Evolutionary conservation across 2,888 invertebrate genomes (phyloP), one percentile per base, ranked within the genome.

Genomic region (Napeogenes inachia): DNA sequence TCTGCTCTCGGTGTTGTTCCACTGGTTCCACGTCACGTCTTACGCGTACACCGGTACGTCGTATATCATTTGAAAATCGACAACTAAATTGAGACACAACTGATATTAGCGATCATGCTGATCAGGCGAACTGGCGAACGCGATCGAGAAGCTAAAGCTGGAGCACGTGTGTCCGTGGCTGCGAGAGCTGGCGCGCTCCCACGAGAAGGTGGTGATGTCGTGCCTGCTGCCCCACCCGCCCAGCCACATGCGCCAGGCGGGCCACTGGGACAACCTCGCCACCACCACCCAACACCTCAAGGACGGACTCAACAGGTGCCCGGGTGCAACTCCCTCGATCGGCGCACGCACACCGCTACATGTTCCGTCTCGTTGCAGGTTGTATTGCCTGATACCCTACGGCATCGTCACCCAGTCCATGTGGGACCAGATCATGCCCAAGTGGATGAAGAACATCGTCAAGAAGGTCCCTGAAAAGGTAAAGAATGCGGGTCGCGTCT

Each of bases 1-100:
- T 66, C 92, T 99, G 73, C 92, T 99, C 57, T 97, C 98, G 42
- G 98, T 99, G 93, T 92, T 99, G 68, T 99, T 99, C 87, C 98
- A 99, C 84, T 99, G 99, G 99, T 99, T 99, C 91, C 97, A 99
- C 87, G 96, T 98, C 74, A 99, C 99, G 13, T 98, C 99, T 2
- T 98, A 97, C 84, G 94, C 99, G 8, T 98, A 97, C 78, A 98
- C 98, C 86, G 97, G 97, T 97, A 86, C 78, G 65, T 56, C 8
- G 3, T 12, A 13, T 46, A 42, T 35, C 8, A 10, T 42, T 42
- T 42, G 42, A 42, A 42, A 6, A 10, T 42, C 10, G 2, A 42
- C 10, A 42, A 6, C 8, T 42, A 10, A 42, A 10, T 12, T 5
- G 35, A 35, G 21, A 21, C 38, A 42, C 42, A 42, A 10, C 10